A percentile compares a stretch with the other conserved stretches of the same genome.
phyloP scores from a whole-genome alignment of 1,140 invertebrate genomes.

The Conus betulinus region DNA sequence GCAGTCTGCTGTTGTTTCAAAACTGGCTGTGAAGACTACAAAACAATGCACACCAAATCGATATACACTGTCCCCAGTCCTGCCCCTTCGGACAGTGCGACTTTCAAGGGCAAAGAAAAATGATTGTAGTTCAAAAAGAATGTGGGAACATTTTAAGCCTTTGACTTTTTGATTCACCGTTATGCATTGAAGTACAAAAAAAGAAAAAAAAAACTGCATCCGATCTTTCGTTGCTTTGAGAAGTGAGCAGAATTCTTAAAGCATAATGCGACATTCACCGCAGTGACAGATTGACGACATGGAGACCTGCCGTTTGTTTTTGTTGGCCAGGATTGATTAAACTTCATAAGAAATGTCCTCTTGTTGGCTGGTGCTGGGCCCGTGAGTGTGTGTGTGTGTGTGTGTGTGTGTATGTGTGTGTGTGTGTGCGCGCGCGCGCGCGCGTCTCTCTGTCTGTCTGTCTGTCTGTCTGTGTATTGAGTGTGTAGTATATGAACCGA shows the following conservation, averaged over 20 bases:
- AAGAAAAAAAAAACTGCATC: neutral
- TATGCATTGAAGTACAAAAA: neutral
- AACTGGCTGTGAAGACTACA: too few species aligned
- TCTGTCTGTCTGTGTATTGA: too few species aligned
- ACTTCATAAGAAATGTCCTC: neutral
- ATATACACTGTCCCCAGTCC: too few species aligned
- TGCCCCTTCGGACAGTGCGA: too few species aligned
- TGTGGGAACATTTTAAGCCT: neutral
- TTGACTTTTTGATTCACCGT: neutral
- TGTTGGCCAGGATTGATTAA: constrained; percentile 22
- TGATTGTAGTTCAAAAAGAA: too few species aligned
- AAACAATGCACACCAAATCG: too few species aligned
- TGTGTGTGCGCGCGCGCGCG: too few species aligned
- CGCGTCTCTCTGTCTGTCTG: too few species aligned
- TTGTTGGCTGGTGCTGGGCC: neutral
- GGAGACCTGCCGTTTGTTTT: constrained; percentile 11
- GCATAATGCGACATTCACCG: neutral
- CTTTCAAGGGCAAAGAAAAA: too few species aligned
- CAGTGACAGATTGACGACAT: neutral
- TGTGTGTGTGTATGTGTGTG: neutral
- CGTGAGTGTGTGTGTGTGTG: neutral
- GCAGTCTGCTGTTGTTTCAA: too few species aligned
- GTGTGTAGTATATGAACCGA: too few species aligned
- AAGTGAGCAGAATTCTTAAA: neutral
- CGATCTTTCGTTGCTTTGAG: neutral